Evolutionary conservation across 2,888 invertebrate species (phyloP).

Genomic region (Synergus umbraculus): DNA sequence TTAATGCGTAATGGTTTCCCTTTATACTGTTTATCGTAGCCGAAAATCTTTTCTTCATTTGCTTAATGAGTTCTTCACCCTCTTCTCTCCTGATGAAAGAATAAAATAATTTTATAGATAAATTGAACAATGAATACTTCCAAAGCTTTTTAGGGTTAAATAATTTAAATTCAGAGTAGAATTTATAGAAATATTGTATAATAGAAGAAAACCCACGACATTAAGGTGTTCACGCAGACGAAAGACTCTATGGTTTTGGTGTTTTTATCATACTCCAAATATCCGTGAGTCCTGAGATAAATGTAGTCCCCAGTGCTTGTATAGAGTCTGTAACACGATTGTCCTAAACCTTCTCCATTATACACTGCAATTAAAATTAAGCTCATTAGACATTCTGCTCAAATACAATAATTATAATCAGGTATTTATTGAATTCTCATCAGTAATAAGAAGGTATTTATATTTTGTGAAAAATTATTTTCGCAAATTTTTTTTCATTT

Average conservation of each 20-base stretch:
- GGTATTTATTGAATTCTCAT: too few species aligned
- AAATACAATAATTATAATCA: background rate
- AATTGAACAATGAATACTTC: constrained; percentile 19
- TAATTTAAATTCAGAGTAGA: background rate
- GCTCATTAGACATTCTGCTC: background rate
- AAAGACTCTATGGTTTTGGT: constrained; percentile 90
- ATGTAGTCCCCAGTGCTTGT: constrained; percentile 91
- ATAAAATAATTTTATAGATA: background rate
- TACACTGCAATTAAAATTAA: constrained; percentile 82
- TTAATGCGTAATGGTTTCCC: constrained; percentile 50
- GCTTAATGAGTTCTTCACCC: constrained; percentile 84
- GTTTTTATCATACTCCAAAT: constrained; percentile 87
- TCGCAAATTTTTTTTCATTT: background rate
- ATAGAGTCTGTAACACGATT: constrained; percentile 91
- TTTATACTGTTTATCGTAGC: constrained; percentile 77
- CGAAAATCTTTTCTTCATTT: constrained; percentile 90
- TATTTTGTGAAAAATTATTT: background rate
- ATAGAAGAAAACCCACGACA: constrained; percentile 75
- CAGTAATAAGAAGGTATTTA: too few species aligned
- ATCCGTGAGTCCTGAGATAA: constrained; percentile 90
- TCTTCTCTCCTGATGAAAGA: constrained; percentile 82
- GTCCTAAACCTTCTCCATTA: constrained; percentile 89
- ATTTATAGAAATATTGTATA: too few species aligned
- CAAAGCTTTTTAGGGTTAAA: background rate
- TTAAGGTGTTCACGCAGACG: constrained; percentile 90